These are phyloP conservation scores for Tympanoctomys barrerae DNA, from an alignment of 2,797 vertebrate species.

Conservation along the genomic window DNA sequence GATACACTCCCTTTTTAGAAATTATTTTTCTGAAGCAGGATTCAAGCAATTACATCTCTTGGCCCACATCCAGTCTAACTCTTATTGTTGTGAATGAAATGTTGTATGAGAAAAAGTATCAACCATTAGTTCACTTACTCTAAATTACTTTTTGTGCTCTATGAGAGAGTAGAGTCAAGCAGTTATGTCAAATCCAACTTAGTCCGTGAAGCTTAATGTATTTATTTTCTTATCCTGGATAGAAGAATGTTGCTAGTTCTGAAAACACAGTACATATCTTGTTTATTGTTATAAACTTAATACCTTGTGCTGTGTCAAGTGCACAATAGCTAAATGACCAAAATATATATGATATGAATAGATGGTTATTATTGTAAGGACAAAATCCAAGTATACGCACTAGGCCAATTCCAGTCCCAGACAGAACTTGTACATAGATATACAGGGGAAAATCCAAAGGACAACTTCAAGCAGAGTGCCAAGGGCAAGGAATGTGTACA, in stretches of 20 bases:
- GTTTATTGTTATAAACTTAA: background rate
- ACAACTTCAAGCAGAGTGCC: background rate
- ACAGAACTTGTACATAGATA: background rate
- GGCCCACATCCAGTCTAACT: background rate
- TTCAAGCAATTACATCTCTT: background rate
- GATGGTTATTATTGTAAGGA: background rate
- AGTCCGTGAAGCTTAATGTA: background rate
- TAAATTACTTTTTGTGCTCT: background rate
- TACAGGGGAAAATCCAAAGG: background rate
- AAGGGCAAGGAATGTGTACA: background rate
- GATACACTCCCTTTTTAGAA: background rate
- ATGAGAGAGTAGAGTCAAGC: background rate
- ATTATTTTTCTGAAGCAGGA: slow-evolving; percentile 31
- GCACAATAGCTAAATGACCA: background rate
- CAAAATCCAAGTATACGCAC: background rate
- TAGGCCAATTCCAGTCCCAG: background rate
- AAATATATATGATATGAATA: background rate
- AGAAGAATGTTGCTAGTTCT: background rate
- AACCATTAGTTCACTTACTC: background rate
- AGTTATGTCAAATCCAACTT: background rate
- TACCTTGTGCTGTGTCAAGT: background rate
- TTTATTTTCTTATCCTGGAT: background rate
- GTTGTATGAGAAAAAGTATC: background rate
- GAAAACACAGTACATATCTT: background rate
- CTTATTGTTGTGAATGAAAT: background rate